phyloP scores from a whole-genome alignment of 2,113 vertebrate genomes.

The Neopipo cinnamomea region DNA sequence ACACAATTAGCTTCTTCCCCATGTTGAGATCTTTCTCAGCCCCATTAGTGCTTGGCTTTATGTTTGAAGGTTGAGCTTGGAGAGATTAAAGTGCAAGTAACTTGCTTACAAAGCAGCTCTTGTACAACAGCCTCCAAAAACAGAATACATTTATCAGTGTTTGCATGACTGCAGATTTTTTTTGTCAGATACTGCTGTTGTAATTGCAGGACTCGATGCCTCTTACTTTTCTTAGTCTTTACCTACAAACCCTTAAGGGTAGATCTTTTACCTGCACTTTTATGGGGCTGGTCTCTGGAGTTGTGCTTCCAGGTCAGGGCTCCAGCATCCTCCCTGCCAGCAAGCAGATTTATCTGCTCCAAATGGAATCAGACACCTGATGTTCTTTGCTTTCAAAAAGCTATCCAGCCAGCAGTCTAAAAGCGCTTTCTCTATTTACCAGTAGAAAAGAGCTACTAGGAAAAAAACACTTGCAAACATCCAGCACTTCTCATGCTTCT shows the following conservation, averaged over 20 bases:
- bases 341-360: neutral
- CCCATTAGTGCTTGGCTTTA: neutral
- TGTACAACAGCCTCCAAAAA: neutral
- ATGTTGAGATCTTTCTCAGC: neutral
- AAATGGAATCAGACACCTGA: neutral
- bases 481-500: neutral
- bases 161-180: neutral
- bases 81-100: neutral
- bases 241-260: neutral
- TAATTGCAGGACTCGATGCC: neutral
- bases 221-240: neutral
- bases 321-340: neutral
- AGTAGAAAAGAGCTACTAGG: neutral
- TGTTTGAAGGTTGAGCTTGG: neutral
- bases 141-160: neutral
- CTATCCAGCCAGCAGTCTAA: neutral
- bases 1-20: neutral
- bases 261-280: neutral
- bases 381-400: neutral
- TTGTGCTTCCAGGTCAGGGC: neutral
- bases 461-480: neutral
- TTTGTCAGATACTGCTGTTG: neutral
- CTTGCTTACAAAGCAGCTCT: slow-evolving; percentile 1
- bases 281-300: neutral
- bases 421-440: neutral